Conservation (phyloP, 35 echinoderm and acorn worm genomes). For the Heliocidaris erythrogramma region DNA sequence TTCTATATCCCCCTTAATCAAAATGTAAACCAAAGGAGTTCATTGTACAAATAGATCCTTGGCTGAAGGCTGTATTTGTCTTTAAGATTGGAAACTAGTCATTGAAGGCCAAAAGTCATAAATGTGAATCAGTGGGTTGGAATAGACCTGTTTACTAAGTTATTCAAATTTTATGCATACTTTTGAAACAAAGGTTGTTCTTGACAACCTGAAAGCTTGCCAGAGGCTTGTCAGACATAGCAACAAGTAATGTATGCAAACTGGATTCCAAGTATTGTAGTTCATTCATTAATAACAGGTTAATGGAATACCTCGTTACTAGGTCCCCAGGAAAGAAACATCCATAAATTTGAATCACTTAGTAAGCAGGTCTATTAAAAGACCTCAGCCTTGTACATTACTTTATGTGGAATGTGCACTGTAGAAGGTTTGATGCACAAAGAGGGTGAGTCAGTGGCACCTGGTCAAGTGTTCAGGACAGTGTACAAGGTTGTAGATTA, state of each 20-base stretch:
- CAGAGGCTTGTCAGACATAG: too few species aligned
- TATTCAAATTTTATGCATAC: too few species aligned
- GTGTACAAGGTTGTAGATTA: not conserved
- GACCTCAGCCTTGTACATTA: not conserved
- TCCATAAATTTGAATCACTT: too few species aligned
- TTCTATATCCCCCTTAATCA: not conserved
- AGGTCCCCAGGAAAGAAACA: too few species aligned
- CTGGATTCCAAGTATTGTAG: too few species aligned
- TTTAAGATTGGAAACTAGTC: not conserved
- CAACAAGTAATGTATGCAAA: too few species aligned
- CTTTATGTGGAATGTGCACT: not conserved
- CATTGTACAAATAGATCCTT: not conserved
- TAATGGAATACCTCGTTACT: too few species aligned
- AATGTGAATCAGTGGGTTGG: not conserved
- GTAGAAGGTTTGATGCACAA: not conserved
- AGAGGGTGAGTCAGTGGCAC: not conserved
- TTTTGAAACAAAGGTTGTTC: too few species aligned
- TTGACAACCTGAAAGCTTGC: too few species aligned
- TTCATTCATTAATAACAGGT: too few species aligned
- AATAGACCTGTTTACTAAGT: too few species aligned
- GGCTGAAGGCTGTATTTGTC: not conserved
- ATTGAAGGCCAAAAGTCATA: conserved; percentile 15
- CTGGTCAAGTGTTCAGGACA: not conserved
- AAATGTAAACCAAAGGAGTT: not conserved
- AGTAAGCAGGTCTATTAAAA: too few species aligned